Base-by-base conservation (phyloP, 2,113 vertebrate genomes). In the Coptodon rendalli region DNA sequence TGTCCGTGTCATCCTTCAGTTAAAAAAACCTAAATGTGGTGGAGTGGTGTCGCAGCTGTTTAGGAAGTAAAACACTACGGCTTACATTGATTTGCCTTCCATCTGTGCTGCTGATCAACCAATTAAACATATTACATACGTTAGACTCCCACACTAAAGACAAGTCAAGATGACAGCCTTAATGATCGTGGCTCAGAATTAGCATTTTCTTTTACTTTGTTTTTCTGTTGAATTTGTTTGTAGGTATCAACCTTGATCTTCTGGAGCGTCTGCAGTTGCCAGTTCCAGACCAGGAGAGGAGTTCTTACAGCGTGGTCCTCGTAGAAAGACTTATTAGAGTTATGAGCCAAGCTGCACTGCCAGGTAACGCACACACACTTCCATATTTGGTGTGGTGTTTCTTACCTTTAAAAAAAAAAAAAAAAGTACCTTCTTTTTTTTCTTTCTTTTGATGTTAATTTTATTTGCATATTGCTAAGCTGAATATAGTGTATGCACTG, bases 301-400 rank as follows among this genome's bases (percentile, higher is more conserved):
- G 91, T 89, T 95, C 95, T 0, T 99, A 99, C 91, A 99, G 98
- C 84, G 97, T 98, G 36, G 97, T 98, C 2, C 96, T 99, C 73
- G 96, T 97, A 1, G 98, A 99, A 86, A 95, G 97, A 63, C 97
- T 99, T n/a, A 99, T 99, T 89, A 93, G 98, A 82, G 97, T 98
- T 80, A 99, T 99, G 97, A 99, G 96, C 94, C 97, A 96, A 1
- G 97, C 98, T 16, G 96, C 98, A 29, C 98, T 98, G 83, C 97
- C 97, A 96, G 99, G 99, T 99, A 95, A 71, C 38, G 5, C 19
- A 13, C 6, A n/a, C 27, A 61, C 38, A 43, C 40, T 31, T 78
- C 27, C 27, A 31, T 16, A n/a, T 52, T 78, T 78, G 73, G 29
- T 78, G 45, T 52, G 27, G 45, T 52, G 71, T 50, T 76, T 48